Conservation (phyloP, 1,140 invertebrate genomes). For the Zophobas morio region DNA sequence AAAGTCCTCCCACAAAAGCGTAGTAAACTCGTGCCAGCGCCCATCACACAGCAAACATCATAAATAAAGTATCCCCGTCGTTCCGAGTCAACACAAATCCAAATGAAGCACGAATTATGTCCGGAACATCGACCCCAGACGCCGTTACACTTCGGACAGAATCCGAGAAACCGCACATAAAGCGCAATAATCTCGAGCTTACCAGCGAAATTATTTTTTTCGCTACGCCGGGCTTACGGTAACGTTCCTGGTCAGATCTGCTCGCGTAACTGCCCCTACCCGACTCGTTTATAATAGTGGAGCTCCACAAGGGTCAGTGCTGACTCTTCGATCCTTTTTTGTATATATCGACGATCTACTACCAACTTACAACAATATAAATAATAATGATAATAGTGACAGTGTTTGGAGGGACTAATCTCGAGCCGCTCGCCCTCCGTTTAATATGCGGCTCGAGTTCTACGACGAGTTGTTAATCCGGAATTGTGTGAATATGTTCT, state of each 20-base stretch:
- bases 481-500: conserved; percentile 56
- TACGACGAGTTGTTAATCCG: conserved; percentile 54
- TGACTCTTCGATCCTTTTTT: too few species aligned
- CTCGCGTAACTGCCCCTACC: neutral
- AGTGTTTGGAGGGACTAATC: too few species aligned
- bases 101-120: conserved; percentile 28
- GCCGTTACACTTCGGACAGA: neutral
- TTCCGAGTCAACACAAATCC: conserved; percentile 28
- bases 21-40: neutral
- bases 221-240: too few species aligned
- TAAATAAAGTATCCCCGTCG: conserved; percentile 27
- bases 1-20: conserved; percentile 27
- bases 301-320: too few species aligned
- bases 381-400: too few species aligned
- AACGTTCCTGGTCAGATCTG: conserved; percentile 9
- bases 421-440: conserved; percentile 33
- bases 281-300: too few species aligned
- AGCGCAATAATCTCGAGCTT: conserved; percentile 19
- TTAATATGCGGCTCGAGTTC: conserved; percentile 48
- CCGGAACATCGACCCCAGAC: conserved; percentile 7
- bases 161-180: neutral
- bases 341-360: too few species aligned
- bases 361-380: too few species aligned
- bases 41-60: conserved; percentile 40
- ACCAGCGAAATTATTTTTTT: conserved; percentile 32